Conservation (phyloP, 2,888 invertebrate genomes). For the Perdita meconis region DNA sequence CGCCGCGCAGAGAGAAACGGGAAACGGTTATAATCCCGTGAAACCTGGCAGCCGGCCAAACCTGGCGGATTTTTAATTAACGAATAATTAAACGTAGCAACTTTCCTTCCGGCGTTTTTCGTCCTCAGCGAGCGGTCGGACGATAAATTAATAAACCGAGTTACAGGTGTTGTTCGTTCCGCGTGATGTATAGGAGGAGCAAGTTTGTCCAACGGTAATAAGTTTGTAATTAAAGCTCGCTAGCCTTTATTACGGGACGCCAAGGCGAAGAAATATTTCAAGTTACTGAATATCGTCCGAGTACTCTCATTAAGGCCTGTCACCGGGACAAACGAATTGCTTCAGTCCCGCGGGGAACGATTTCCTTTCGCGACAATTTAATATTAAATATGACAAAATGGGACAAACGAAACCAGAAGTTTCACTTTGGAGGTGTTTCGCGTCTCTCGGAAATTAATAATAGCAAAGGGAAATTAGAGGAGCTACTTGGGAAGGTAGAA, state of each 20-base stretch:
- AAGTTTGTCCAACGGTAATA: slow-evolving; percentile 71
- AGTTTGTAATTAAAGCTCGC: slow-evolving; percentile 79
- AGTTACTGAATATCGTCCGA: not conserved
- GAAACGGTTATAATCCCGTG: slow-evolving; percentile 63
- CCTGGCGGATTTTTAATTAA: slow-evolving; percentile 76
- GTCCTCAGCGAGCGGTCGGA: slow-evolving; percentile 63
- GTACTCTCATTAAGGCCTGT: not conserved
- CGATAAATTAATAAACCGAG: slow-evolving; percentile 82
- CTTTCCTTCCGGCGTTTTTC: slow-evolving; percentile 65
- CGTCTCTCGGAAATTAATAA: too few species aligned
- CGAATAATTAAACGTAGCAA: slow-evolving; percentile 79
- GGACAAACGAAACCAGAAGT: too few species aligned
- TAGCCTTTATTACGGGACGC: slow-evolving; percentile 17
- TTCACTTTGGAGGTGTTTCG: too few species aligned
- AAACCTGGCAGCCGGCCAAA: slow-evolving; percentile 40
- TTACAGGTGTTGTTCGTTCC: slow-evolving; percentile 69
- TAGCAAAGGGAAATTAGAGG: not conserved
- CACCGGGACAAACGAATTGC: not conserved
- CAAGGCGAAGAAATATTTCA: slow-evolving; percentile 1
- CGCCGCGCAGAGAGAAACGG: slow-evolving; percentile 20
- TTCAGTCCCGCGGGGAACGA: not conserved
- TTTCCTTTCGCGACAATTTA: too few species aligned
- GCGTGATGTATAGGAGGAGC: slow-evolving; percentile 60
- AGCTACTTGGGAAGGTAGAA: not conserved
- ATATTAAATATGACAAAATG: too few species aligned